Conservation (phyloP, 2,888 invertebrate species). For the Leptothorax acervorum region DNA sequence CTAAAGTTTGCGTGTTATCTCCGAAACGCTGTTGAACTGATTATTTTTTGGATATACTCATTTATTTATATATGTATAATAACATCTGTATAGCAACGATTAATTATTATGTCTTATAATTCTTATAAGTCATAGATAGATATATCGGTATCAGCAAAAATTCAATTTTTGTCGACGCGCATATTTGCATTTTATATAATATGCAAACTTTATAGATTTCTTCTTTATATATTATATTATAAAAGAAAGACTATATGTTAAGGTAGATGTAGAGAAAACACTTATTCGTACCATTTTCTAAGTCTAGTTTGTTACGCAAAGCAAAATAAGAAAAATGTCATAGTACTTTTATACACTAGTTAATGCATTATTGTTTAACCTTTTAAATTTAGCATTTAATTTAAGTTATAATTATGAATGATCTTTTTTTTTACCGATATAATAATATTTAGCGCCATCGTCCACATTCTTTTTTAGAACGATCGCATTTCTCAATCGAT, state of each 20-base stretch:
- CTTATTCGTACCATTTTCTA: not conserved
- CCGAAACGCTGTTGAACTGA: not conserved
- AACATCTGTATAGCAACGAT: not conserved
- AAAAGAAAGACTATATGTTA: not conserved
- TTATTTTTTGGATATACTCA: not conserved
- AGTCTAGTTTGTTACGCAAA: not conserved
- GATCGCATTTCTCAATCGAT: not conserved
- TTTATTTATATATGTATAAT: not conserved
- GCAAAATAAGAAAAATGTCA: not conserved
- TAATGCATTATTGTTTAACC: not conserved
- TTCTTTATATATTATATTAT: not conserved
- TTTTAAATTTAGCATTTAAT: constrained; percentile 1
- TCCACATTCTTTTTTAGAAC: not conserved
- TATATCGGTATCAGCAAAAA: not conserved
- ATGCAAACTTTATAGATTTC: not conserved
- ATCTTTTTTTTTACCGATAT: not conserved
- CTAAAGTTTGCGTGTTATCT: constrained; percentile 31
- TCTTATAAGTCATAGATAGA: not conserved
- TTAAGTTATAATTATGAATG: not conserved
- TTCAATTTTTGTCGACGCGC: not conserved
- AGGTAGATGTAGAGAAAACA: constrained; percentile 1
- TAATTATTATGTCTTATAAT: not conserved
- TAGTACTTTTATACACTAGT: not conserved
- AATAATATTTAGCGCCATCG: not conserved
- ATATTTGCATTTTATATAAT: not conserved